phyloP scores from a whole-genome alignment of 1,140 invertebrate genomes.

The Calosoma granatense region DNA sequence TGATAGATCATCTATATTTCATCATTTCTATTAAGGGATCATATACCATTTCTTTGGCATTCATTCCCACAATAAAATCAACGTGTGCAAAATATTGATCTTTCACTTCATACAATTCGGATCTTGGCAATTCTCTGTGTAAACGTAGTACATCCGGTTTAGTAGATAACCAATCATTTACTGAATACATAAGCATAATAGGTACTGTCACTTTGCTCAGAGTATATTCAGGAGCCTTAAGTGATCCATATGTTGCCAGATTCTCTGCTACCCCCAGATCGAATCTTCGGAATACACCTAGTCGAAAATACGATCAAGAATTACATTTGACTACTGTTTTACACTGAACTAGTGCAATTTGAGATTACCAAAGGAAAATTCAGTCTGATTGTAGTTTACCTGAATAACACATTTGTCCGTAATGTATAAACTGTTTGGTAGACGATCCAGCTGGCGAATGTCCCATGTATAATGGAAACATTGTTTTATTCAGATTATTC shows the following conservation, averaged over 20 bases:
- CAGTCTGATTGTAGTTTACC: no score
- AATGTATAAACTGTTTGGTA: background rate
- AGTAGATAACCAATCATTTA: background rate
- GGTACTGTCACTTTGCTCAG: background rate
- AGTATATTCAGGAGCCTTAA: background rate
- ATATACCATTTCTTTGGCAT: background rate
- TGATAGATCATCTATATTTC: no score
- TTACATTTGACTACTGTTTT: constrained; percentile 13
- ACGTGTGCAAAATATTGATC: background rate
- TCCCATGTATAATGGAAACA: background rate
- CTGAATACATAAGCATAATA: background rate
- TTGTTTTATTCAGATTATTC: background rate
- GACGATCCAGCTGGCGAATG: background rate
- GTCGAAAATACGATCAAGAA: constrained; percentile 12
- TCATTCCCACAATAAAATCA: background rate
- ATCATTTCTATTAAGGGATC: background rate
- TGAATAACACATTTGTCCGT: background rate
- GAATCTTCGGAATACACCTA: background rate
- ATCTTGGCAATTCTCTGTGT: background rate
- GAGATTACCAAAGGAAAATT: no score
- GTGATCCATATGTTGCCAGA: background rate
- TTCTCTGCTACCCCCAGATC: background rate
- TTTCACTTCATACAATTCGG: background rate
- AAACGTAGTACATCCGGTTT: background rate
- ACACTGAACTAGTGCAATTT: no score